phyloP scores from a whole-genome alignment of 2,888 invertebrate genomes.

The Chironomus riparius region DNA sequence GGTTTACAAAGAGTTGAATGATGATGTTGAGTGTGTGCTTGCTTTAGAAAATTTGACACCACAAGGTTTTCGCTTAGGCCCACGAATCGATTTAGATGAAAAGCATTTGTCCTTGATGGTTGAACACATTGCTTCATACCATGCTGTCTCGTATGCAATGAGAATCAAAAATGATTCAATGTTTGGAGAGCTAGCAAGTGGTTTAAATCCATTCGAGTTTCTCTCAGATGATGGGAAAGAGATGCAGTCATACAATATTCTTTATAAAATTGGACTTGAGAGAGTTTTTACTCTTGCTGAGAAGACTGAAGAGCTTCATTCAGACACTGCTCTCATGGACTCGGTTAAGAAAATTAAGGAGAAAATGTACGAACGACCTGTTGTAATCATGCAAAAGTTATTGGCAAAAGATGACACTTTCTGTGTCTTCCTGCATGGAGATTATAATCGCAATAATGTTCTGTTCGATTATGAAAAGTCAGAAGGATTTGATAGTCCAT shows the following conservation, averaged over 20 bases:
- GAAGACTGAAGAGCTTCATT: slow-evolving; percentile 20
- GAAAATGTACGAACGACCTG: slow-evolving; percentile 35
- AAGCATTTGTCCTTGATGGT: slow-evolving; percentile 36
- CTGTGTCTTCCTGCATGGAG: slow-evolving; percentile 38
- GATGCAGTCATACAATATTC: slow-evolving; percentile 33
- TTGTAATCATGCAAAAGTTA: slow-evolving; percentile 35
- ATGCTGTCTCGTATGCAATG: slow-evolving; percentile 37
- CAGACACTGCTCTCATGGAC: slow-evolving; percentile 29
- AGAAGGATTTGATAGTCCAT: slow-evolving; percentile 29
- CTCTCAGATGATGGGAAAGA: slow-evolving; percentile 29
- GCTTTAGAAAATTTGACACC: slow-evolving; percentile 37
- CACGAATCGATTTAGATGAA: slow-evolving; percentile 34
- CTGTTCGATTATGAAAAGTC: slow-evolving; percentile 35
- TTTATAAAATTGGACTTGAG: slow-evolving; percentile 37
- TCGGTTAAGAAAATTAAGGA: slow-evolving; percentile 32
- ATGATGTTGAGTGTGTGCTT: slow-evolving; percentile 34
- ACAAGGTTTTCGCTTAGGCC: slow-evolving; percentile 36
- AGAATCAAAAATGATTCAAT: slow-evolving; percentile 33
- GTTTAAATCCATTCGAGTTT: slow-evolving; percentile 35
- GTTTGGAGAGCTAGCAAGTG: slow-evolving; percentile 33
- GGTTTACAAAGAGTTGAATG: slow-evolving; percentile 30
- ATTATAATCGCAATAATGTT: slow-evolving; percentile 41
- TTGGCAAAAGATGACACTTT: slow-evolving; percentile 35
- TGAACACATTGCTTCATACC: slow-evolving; percentile 35
- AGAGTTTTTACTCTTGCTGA: slow-evolving; percentile 38